Conservation (phyloP, 2,113 vertebrate genomes). For the Brienomyrus longianalis region DNA sequence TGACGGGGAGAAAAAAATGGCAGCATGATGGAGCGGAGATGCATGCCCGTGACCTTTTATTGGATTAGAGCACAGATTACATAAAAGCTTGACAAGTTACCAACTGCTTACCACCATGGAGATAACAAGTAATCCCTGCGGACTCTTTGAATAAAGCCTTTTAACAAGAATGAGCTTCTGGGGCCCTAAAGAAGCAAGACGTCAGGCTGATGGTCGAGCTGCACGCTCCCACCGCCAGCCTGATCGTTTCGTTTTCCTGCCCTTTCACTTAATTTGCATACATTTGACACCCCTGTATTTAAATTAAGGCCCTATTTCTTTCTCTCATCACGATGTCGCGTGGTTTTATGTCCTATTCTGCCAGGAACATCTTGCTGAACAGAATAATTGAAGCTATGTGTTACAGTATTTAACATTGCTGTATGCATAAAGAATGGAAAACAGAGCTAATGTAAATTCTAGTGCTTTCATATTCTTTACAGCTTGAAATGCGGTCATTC, state of each 20-base stretch:
- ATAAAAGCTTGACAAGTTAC: background rate
- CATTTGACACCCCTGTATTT: background rate
- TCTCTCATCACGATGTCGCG: background rate
- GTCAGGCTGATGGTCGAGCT: background rate
- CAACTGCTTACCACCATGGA: background rate
- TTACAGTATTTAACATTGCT: background rate
- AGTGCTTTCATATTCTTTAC: background rate
- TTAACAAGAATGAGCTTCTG: background rate
- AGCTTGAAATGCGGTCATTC: background rate
- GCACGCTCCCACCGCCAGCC: too few relatives aligned
- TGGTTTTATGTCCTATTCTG: background rate
- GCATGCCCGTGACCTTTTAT: background rate
- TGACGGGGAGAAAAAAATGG: background rate
- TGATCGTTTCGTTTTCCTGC: background rate
- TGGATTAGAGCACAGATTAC: constrained; percentile 8
- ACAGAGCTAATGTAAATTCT: background rate
- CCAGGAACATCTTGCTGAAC: background rate
- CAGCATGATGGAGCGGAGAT: background rate
- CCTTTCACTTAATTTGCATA: background rate
- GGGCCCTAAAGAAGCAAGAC: background rate
- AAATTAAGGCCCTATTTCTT: background rate
- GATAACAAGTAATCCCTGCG: background rate
- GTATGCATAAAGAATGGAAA: background rate
- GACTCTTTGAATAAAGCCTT: background rate
- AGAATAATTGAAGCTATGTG: background rate